Evolutionary conservation across 1,140 invertebrate species (phyloP).

Genomic region (Drosophila leontia): DNA sequence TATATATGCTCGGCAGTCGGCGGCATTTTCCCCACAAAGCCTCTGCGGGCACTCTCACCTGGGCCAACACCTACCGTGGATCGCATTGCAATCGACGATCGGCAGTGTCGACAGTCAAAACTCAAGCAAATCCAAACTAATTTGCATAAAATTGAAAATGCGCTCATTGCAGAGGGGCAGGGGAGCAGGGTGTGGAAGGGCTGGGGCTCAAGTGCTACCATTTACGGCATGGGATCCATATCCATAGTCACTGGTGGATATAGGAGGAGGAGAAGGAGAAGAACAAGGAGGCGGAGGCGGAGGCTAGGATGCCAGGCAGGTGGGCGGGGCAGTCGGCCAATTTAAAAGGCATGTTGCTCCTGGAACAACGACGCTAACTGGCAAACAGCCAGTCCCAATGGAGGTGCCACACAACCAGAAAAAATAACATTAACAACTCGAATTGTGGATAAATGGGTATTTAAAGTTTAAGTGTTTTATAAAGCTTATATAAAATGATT

Average conservation of each 20-base stretch:
- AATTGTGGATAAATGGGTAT: not conserved
- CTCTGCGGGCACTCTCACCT: slow-evolving; percentile 43
- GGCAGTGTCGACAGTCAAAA: slow-evolving; percentile 9
- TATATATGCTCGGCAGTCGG: not conserved
- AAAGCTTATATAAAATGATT: not conserved
- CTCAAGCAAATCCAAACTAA: slow-evolving; percentile 57
- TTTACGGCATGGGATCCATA: slow-evolving; percentile 13
- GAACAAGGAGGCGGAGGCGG: slow-evolving; percentile 3
- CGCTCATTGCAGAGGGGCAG: slow-evolving; percentile 40
- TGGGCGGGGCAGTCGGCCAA: slow-evolving; percentile 65
- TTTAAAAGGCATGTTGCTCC: slow-evolving; percentile 68
- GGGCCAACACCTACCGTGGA: slow-evolving; percentile 19
- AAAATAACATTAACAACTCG: not conserved
- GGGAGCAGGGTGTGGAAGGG: not conserved
- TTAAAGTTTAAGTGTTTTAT: not conserved
- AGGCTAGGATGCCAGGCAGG: slow-evolving; percentile 21
- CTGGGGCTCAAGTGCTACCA: slow-evolving; percentile 11
- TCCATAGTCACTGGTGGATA: too few species aligned
- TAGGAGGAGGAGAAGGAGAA: not conserved
- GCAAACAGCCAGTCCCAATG: slow-evolving; percentile 9
- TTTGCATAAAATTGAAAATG: slow-evolving; percentile 80
- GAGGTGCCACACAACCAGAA: slow-evolving; percentile 12
- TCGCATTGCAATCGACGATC: not conserved
- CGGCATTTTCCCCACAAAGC: not conserved
- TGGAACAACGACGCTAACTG: slow-evolving; percentile 38